Evolutionary conservation across 2,113 vertebrate species (phyloP).

Genomic region (Vulpes vulpes): DNA sequence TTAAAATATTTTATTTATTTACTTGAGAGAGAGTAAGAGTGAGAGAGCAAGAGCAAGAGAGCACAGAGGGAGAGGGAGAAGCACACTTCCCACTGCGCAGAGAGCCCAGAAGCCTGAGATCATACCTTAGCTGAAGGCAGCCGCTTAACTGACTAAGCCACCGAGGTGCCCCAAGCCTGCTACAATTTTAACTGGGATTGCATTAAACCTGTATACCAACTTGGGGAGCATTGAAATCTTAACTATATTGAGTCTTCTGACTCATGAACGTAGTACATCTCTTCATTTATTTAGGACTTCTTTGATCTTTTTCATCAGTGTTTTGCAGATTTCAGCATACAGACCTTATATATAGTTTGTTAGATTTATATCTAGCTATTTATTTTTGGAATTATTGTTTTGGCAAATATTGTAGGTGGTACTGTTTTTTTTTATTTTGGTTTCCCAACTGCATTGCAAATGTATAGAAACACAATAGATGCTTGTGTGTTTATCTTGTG

Average conservation of each 20-base stretch:
- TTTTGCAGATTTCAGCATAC: background rate
- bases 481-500: background rate
- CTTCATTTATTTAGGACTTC: background rate
- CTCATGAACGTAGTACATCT: background rate
- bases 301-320: background rate
- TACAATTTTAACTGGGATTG: background rate
- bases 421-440: conserved; percentile 6
- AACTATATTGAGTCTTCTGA: background rate
- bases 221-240: background rate
- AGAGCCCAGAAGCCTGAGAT: too few species aligned
- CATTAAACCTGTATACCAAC: background rate
- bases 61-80: too few species aligned
- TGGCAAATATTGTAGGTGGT: background rate
- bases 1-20: too few species aligned
- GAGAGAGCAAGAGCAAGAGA: too few species aligned
- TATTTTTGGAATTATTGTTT: background rate
- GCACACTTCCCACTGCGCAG: too few species aligned
- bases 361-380: background rate
- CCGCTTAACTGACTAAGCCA: too few species aligned
- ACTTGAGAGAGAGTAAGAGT: too few species aligned
- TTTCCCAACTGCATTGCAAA: background rate
- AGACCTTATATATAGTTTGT: background rate
- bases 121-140: too few species aligned
- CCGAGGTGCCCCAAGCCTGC: background rate
- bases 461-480: background rate